These are phyloP conservation scores for Rhodeus uyekii DNA, from an alignment of 2,797 vertebrate genomes.

Conservation along the genomic window DNA sequence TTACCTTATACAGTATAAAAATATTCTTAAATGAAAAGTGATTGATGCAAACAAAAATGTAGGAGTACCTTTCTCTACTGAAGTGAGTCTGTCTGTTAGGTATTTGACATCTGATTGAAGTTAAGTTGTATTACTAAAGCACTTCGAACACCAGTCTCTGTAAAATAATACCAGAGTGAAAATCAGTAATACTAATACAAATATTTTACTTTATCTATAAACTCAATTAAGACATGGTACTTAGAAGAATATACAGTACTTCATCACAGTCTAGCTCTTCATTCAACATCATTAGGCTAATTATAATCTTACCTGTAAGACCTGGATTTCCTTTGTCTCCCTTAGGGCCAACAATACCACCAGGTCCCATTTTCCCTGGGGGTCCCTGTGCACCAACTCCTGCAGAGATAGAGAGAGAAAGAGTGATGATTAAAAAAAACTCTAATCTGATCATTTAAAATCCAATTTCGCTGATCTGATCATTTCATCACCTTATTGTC, in stretches of 20 bases:
- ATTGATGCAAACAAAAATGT: slow-evolving; percentile 20
- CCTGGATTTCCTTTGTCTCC: slow-evolving; percentile 41
- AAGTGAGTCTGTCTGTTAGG: slow-evolving; percentile 13
- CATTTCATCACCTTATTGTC: neutral
- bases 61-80: slow-evolving; percentile 23
- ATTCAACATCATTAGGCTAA: neutral
- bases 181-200: no score
- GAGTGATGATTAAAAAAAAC: neutral
- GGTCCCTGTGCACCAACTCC: slow-evolving; percentile 33
- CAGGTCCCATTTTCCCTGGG: slow-evolving; percentile 36
- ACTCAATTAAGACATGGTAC: neutral
- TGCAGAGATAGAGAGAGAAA: neutral
- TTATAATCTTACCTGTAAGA: neutral
- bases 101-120: neutral
- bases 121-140: neutral
- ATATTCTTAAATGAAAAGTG: neutral
- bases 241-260: neutral
- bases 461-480: neutral
- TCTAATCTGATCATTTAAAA: neutral
- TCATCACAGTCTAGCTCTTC: neutral
- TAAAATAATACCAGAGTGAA: neutral
- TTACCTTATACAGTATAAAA: neutral
- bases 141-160: neutral
- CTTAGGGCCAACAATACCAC: slow-evolving; percentile 15
- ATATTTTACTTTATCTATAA: neutral